Base-by-base conservation (phyloP, 2,113 vertebrate species). In the Hemiscyllium ocellatum region DNA sequence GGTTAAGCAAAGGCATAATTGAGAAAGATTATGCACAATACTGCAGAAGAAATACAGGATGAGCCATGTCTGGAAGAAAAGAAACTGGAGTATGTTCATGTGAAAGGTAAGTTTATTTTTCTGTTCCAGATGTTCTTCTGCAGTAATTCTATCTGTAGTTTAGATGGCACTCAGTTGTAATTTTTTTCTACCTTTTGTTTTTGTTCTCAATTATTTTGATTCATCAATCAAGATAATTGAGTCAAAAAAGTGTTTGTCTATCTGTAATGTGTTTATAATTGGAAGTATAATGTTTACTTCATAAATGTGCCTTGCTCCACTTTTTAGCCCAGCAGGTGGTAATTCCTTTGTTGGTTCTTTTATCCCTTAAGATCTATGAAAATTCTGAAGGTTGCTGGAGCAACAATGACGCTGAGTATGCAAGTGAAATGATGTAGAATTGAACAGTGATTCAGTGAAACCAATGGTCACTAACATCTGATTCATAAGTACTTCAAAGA, bases 401-500 rank as follows among this genome's bases (percentile, higher is more conserved):
- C 89, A 93, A 37, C 61, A 20, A 6, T 37, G n/a, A 93, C 6
- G 61, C 33, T 66, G n/a, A 93, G 20, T 17, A 20, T 42, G 89
- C 61, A 66, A 68, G 61, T 33, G 19, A 93, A 66, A 37, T 68
- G 5, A 42, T 42, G 56, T 68, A 33, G 61, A 66, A 93, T 93
- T 93, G 33, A 15, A n/a, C 89, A 93, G 61, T 93, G 89, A 68
- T 66, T 61, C 1, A n/a, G 19, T 93, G 33, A 93, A 61, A 93
- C n/a, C 89, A 93, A 61, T 93, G 33, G n/a, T 52, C 89, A 93
- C 61, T 33, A 93, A 68, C 15, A 66, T 22, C 89, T 93, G 89
- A 68, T 66, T 66, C 89, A 66, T 93, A 66, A 93, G 37, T n/a
- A 66, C 61, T 66, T 93, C 89, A 93, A 93, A 93, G 61, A 37